Conservation (phyloP, 2,113 vertebrate genomes). For the Grammomys dolichurus region DNA sequence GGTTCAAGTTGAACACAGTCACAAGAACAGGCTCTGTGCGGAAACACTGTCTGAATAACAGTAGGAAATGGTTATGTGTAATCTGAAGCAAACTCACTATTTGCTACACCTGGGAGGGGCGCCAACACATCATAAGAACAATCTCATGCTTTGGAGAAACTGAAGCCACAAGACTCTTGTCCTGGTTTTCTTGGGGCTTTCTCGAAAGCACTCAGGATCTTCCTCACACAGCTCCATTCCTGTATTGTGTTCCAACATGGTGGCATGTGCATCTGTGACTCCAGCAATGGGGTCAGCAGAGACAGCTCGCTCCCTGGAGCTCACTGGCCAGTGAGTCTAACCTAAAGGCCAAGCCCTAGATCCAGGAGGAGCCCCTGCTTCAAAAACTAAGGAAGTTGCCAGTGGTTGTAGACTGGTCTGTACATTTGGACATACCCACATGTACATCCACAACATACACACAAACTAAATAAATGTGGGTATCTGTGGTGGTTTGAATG, state of each 20-base stretch:
- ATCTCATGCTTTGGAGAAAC: background rate
- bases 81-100: background rate
- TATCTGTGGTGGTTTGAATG: background rate
- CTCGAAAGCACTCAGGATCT: background rate
- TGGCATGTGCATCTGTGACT: background rate
- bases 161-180: background rate
- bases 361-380: background rate
- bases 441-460: too few relatives aligned
- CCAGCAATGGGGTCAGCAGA: background rate
- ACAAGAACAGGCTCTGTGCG: background rate
- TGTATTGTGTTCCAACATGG: background rate
- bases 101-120: background rate
- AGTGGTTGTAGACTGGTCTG: background rate
- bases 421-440: background rate
- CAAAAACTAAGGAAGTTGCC: background rate
- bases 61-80: fast-evolving
- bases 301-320: background rate
- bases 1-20: background rate
- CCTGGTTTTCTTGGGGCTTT: background rate
- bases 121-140: background rate
- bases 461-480: background rate
- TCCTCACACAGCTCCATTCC: background rate
- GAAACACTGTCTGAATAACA: background rate
- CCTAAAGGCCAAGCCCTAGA: background rate
- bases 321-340: background rate